phyloP scores from a whole-genome alignment of 92 coral and sea anemone genomes.

The Blastomussa wellsi region DNA sequence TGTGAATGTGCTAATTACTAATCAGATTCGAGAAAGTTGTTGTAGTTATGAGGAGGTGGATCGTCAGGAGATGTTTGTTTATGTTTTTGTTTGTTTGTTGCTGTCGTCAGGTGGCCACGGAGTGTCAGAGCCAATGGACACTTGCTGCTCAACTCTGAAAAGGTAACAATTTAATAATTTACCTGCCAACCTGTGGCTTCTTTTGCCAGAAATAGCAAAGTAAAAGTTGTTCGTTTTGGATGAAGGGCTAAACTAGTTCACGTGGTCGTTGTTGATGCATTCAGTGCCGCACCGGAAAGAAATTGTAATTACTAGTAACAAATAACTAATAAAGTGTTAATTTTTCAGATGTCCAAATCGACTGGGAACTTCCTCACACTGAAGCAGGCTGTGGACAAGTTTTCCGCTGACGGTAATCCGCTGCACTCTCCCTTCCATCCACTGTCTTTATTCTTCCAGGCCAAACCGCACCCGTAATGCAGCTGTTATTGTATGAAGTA shows the following conservation, averaged over 20 bases:
- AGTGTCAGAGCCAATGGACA: slow-evolving; percentile 97
- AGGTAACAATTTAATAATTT: no score
- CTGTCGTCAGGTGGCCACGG: slow-evolving; percentile 77
- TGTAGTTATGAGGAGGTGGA: no score
- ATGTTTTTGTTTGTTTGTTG: background rate
- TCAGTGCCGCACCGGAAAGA: no score
- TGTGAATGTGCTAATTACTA: no score
- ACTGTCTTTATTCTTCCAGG: background rate
- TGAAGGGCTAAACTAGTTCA: background rate
- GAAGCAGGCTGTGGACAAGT: slow-evolving; percentile 82
- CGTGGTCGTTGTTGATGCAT: background rate
- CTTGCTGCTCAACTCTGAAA: slow-evolving; percentile 93
- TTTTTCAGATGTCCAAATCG: slow-evolving; percentile 90
- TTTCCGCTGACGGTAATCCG: slow-evolving; percentile 98
- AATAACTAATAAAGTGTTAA: background rate
- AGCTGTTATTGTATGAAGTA: background rate
- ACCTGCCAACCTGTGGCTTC: no score
- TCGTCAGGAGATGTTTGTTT: background rate
- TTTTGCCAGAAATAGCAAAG: no score
- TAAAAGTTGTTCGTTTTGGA: no score
- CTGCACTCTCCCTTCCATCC: background rate
- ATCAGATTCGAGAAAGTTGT: no score
- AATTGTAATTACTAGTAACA: no score
- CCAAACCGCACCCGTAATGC: background rate
- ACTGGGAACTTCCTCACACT: slow-evolving; percentile 97